Evolutionary conservation across 2,888 invertebrate genomes (phyloP), one percentile per base, ranked within the genome.

Genomic region (Cryptus viduatorius): DNA sequence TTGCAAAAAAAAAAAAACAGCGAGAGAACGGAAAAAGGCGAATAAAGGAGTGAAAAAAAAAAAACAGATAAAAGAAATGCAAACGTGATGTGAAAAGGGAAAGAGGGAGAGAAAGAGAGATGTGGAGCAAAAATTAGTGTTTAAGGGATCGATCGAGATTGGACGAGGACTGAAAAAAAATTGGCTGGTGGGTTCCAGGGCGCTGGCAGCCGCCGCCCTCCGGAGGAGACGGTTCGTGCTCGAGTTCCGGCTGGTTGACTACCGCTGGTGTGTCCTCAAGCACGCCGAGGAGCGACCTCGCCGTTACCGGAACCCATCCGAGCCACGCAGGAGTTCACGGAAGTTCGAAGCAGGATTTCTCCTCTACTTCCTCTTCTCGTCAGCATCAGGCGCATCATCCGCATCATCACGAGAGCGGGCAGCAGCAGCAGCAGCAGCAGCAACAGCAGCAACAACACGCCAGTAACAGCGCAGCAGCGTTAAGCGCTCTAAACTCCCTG

Each of bases 171-270:
- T 93, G 93, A 61, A 61, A 61, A 72, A 93, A 88, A 93, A 93
- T 93, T 94, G 94, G 93, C 93, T 94, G 94, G 93, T 93, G 94
- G 85, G 94, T 94, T 94, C 94, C 94, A 93, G 93, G 93, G 93
- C 93, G 93, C 90, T 93, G 93, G 94, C 93, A 93, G 94, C 93
- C 93, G 94, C 94, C 93, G 94, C 93, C 93, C 93, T 93, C 93
- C 89, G 93, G 91, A 89, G 93, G 93, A 90, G 93, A 93, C 87
- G 93, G 92, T 90, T 93, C 93, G 90, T 92, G 92, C 90, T 92
- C 93, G 90, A 91, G 92, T 90, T 93, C 93, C 89, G 93, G 92
- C 85, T 89, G 89, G 89, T 88, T 92, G 92, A 92, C 90, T 90
- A 77, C 82, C 86, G 87, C 92, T 84, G 87, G 87, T 73, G 86